Conservation (phyloP, 2,888 invertebrate genomes). For the Prosapia bicincta region DNA sequence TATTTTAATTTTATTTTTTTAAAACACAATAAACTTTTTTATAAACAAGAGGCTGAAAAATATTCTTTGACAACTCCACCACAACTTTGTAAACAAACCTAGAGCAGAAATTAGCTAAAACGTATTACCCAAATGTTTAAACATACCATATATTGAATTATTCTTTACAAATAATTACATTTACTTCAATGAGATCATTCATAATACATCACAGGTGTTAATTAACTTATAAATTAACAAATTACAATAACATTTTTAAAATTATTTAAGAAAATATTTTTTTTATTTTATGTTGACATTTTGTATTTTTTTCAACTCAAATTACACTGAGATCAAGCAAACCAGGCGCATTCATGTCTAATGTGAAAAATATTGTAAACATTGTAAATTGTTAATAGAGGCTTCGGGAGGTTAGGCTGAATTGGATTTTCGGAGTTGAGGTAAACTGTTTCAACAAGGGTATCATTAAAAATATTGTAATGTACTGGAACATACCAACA, state of each 20-base stretch:
- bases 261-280: too few relatives aligned
- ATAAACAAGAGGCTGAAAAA: neutral
- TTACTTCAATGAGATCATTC: constrained; percentile 11
- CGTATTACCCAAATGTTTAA: neutral
- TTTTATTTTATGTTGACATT: neutral
- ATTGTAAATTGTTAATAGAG: neutral
- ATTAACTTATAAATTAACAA: constrained; percentile 26
- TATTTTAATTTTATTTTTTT: neutral
- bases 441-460: too few relatives aligned
- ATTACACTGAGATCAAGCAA: neutral
- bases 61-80: neutral
- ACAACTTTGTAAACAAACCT: neutral
- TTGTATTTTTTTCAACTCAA: neutral
- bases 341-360: neutral
- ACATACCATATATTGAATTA: neutral
- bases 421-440: too few relatives aligned
- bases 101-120: neutral
- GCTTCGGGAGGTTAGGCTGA: neutral
- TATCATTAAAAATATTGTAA: too few relatives aligned
- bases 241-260: neutral
- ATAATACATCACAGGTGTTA: constrained; percentile 30
- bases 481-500: too few relatives aligned
- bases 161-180: neutral
- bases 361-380: neutral
- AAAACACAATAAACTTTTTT: neutral